Evolutionary conservation across 2,113 vertebrate genomes (phyloP), one percentile per base, ranked within the genome.

Genomic region (Chelonoidis abingdonii): DNA sequence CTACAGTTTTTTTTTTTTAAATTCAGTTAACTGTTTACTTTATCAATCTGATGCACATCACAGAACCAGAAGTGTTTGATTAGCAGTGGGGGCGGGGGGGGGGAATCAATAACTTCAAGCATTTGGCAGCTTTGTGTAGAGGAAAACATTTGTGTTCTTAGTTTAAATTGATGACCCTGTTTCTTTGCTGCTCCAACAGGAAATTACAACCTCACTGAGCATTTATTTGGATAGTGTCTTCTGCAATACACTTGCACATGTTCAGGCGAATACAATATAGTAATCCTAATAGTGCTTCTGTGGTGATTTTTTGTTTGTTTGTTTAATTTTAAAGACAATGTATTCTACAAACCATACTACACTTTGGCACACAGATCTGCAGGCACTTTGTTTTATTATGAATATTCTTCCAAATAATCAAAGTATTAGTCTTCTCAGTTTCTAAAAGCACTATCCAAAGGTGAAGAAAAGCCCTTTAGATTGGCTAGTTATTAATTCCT

Each of bases 81-180:
- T 93, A 97, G 92, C 94, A 97, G 93, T 82, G 83, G 44, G 44
- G 44, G 6, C 44, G 44, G 44, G 44, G 44, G 41, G 41, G 41
- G 41, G 41, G 90, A 97, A 96, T 95, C 95, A 94, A 38, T 97
- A 97, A 95, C 88, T 94, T 83, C 52, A 87, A 96, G 89, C 90
- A 95, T 92, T 96, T 95, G 92, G 96, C 93, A 96, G 89, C 90
- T 95, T 94, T 90, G 86, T 80, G 87, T 80, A 92, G 92, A 98
- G 97, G 94, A 97, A 98, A 97, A 97, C 75, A 95, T 97, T 96
- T 96, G 94, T 96, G 94, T 97, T 97, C 95, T 96, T 94, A 93
- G 76, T 96, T 97, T 96, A 96, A 95, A 97, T 97, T 96, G 93
- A 97, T 94, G 83, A 95, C 83, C 94, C 95, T 96, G 78, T 97